Evolutionary conservation across 2,113 vertebrate species (phyloP).

Genomic region (Lycocorax pyrrhopterus): DNA sequence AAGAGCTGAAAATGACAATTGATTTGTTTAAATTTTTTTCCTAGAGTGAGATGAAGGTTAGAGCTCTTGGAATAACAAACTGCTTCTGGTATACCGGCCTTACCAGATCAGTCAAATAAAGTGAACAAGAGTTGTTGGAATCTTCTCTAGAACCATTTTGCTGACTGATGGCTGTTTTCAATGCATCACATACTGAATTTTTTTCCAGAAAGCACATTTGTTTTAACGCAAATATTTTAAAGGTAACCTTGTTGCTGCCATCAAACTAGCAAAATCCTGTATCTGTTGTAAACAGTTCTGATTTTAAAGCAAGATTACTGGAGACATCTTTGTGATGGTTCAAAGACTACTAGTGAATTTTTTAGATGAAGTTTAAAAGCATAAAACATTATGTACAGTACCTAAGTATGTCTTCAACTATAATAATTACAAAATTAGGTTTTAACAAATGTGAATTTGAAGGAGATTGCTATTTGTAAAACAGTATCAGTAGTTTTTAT

Average conservation of each 20-base stretch:
- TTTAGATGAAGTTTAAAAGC: not conserved
- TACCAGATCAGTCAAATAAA: conserved; percentile 15
- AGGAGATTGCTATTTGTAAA: not conserved
- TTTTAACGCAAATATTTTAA: not conserved
- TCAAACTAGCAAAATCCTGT: not conserved
- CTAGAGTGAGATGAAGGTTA: not conserved
- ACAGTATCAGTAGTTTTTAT: not conserved
- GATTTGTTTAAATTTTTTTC: not conserved
- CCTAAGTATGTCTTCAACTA: not conserved
- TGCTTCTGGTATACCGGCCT: not conserved
- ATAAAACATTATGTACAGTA: not conserved
- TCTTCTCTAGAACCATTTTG: not conserved
- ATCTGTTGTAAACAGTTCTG: not conserved
- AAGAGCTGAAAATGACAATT: conserved; percentile 31
- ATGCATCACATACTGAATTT: not conserved
- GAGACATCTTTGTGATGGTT: not conserved
- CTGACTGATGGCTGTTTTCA: conserved; percentile 3
- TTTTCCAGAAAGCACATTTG: not conserved
- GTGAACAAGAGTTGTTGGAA: not conserved
- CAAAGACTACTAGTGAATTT: not conserved
- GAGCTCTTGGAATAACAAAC: not conserved
- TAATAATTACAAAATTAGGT: not conserved
- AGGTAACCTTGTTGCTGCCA: not conserved
- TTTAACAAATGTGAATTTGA: not conserved
- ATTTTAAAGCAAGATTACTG: not conserved